Evolutionary conservation across 2,113 vertebrate species (phyloP).

Genomic region (Hucho hucho): DNA sequence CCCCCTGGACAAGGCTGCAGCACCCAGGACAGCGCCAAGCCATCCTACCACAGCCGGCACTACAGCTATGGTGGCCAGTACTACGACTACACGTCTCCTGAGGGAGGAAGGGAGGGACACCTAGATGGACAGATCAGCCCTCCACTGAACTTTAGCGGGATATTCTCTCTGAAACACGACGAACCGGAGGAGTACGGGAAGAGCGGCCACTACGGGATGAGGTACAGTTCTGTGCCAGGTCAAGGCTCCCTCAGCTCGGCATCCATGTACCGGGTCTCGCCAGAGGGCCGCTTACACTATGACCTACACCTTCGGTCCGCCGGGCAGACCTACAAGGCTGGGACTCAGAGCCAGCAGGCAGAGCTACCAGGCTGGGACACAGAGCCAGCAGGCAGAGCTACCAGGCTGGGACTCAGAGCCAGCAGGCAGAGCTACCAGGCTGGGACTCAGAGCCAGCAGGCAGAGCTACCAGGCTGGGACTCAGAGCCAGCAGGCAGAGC

Average conservation of each 20-base stretch:
- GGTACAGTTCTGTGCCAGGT: slow-evolving; percentile 92
- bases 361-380: slow-evolving; percentile 70
- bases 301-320: slow-evolving; percentile 90
- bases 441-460: too few species aligned
- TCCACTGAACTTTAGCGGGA: slow-evolving; percentile 97
- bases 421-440: too few species aligned
- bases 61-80: slow-evolving; percentile 91
- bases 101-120: slow-evolving; percentile 85
- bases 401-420: too few species aligned
- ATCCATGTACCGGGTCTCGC: slow-evolving; percentile 93
- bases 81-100: slow-evolving; percentile 92
- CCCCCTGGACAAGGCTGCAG: slow-evolving; percentile 84
- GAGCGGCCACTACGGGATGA: slow-evolving; percentile 94
- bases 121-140: slow-evolving; percentile 94
- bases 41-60: slow-evolving; percentile 79
- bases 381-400: too few species aligned
- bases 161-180: slow-evolving; percentile 99
- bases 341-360: slow-evolving; percentile 72
- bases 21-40: slow-evolving; percentile 85
- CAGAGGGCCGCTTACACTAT: slow-evolving; percentile 95
- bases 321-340: slow-evolving; percentile 88
- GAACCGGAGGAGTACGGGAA: slow-evolving; percentile 93
- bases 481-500: too few species aligned
- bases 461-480: too few species aligned
- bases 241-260: slow-evolving; percentile 91